A percentile compares a stretch with the other conserved stretches of the same genome.
phyloP scores from a whole-genome alignment of 2,113 vertebrate genomes.

The Ophthalmolycus amberensis region DNA sequence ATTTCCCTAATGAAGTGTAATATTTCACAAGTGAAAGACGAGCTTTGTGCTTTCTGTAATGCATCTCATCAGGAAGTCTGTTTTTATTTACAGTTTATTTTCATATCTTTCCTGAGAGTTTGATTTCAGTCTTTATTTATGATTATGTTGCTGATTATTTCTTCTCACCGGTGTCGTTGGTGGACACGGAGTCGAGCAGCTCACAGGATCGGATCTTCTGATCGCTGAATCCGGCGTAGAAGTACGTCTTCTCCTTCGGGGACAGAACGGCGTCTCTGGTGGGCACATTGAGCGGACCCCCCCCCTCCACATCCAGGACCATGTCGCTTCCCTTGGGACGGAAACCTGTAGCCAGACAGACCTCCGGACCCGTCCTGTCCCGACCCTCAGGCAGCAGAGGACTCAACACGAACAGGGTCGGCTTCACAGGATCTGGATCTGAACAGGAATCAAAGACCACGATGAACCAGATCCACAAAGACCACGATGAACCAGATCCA shows the following conservation, averaged over 20 bases:
- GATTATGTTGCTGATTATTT: background rate
- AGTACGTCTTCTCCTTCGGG: fast-evolving
- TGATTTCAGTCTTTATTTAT: too few species aligned
- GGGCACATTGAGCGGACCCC: fast-evolving
- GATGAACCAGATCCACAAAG: background rate
- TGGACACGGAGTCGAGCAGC: fast-evolving
- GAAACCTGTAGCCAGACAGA: slow-evolving; percentile 72
- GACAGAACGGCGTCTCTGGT: background rate
- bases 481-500: background rate
- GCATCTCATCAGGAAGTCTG: too few species aligned
- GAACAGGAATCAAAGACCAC: background rate
- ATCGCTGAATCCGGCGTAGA: slow-evolving; percentile 47
- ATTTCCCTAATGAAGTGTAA: too few species aligned
- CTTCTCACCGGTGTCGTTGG: background rate
- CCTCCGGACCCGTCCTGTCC: background rate
- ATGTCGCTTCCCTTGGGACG: background rate
- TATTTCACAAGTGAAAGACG: too few species aligned
- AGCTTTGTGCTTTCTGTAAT: too few species aligned
- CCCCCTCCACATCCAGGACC: fast-evolving
- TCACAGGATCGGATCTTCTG: slow-evolving; percentile 1
- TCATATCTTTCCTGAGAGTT: too few species aligned
- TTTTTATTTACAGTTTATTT: too few species aligned
- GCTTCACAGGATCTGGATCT: fast-evolving
- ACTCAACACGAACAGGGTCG: slow-evolving; percentile 34
- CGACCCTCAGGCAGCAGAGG: background rate